Conservation (phyloP, 2,797 vertebrate genomes). For the Sebastes oblongus region DNA sequence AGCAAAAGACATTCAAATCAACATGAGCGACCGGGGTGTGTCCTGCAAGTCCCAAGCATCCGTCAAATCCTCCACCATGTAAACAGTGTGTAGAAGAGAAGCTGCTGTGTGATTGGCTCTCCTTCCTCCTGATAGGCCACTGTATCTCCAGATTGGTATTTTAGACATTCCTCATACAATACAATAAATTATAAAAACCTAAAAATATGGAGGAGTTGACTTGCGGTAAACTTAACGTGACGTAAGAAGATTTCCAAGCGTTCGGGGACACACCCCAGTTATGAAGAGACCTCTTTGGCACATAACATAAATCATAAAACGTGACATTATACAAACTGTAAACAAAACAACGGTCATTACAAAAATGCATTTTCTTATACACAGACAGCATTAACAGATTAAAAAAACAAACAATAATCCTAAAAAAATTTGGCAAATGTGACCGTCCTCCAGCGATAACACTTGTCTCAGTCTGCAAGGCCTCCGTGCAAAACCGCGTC, state of each 20-base stretch:
- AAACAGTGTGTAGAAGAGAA: constrained; percentile 67
- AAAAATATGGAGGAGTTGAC: constrained; percentile 34
- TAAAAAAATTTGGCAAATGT: constrained; percentile 71
- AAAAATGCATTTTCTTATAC: constrained; percentile 55
- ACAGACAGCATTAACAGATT: constrained; percentile 57
- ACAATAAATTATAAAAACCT: constrained; percentile 61
- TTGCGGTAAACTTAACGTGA: constrained; percentile 35
- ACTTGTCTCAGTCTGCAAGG: constrained; percentile 72
- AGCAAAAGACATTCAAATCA: constrained; percentile 70
- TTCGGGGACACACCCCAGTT: constrained; percentile 53
- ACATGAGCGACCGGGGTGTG: constrained; percentile 47
- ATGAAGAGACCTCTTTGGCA: constrained; percentile 81
- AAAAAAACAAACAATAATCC: constrained; percentile 52
- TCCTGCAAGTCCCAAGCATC: constrained; percentile 39
- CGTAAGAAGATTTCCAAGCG: constrained; percentile 36
- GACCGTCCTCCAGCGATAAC: constrained; percentile 36
- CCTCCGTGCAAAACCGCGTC: constrained; percentile 72
- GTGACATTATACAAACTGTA: constrained; percentile 61
- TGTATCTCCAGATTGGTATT: constrained; percentile 10
- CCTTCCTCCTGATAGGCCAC: constrained; percentile 10
- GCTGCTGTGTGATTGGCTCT: constrained; percentile 52
- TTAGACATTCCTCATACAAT: constrained; percentile 33
- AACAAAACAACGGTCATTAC: constrained; percentile 63
- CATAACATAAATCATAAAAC: constrained; percentile 74
- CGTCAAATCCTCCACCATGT: constrained; percentile 56